These are phyloP conservation scores for Ornithorhynchus anatinus DNA, from an alignment of 2,113 vertebrate genomes.

Conservation along the genomic window DNA sequence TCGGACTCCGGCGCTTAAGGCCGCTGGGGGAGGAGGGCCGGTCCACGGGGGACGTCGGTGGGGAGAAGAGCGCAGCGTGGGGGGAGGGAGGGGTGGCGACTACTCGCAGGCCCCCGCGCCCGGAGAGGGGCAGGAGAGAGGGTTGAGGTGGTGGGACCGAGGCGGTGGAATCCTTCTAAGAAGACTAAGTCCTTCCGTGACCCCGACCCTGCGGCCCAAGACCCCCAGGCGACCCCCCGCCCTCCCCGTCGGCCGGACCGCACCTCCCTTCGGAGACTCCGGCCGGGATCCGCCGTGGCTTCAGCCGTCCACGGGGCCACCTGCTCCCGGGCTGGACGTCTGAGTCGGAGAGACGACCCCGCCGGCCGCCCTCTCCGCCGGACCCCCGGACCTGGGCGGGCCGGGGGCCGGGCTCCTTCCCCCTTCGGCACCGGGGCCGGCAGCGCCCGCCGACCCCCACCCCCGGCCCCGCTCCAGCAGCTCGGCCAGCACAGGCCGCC, in stretches of 20 bases:
- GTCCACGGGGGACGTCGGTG: background rate
- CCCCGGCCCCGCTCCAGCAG: background rate
- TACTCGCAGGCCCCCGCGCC: conserved; percentile 2
- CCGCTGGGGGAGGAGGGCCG: background rate
- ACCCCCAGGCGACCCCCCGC: background rate
- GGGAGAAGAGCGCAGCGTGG: too few relatives aligned
- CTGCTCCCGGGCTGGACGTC: background rate
- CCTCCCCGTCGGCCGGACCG: background rate
- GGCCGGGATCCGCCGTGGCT: conserved; percentile 20
- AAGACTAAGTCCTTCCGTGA: background rate
- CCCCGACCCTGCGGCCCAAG: background rate
- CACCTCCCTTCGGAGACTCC: conserved; percentile 6
- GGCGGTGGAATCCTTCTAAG: background rate
- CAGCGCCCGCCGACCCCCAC: background rate
- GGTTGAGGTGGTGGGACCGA: too few relatives aligned
- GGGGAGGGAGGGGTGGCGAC: background rate
- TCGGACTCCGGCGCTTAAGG: background rate
- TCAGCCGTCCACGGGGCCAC: background rate
- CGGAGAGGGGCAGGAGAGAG: background rate
- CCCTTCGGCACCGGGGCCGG: background rate
- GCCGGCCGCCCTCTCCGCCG: background rate
- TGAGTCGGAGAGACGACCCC: fast-evolving
- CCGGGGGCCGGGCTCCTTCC: background rate
- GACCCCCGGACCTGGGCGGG: background rate
- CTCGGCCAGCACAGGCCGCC: background rate